Base-by-base conservation (phyloP, 2,797 vertebrate genomes). In the Phoebastria nigripes region DNA sequence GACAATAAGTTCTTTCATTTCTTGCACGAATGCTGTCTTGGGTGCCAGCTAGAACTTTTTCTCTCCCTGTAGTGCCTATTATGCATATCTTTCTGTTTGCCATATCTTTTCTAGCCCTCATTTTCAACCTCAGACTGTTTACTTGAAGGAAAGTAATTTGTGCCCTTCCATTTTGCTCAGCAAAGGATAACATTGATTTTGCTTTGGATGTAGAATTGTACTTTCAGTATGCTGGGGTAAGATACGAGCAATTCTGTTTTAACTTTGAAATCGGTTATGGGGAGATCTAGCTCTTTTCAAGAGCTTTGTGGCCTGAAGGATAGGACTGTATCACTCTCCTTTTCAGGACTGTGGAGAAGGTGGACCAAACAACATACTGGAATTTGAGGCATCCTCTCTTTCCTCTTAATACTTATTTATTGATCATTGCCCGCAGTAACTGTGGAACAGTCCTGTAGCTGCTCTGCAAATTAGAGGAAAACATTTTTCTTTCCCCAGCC, bases 1-100 rank as follows among this genome's bases (percentile, higher is more conserved):
- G 49, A 94, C 78, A 96, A 29, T 78, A 76, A 80, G 33, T 76
- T 92, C 85, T 94, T 95, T 96, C 52, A 93, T 74, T 82, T 89
- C 67, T 92, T 85, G 37, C 59, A 88, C 14, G 0, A 90, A 91
- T 86, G 46, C 39, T 3, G 1, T 47, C 78, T 85, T 51, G 55
- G 58, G 62, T 93, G 86, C 49, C 87, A 97, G 55, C 65, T 93
- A 94, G 61, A 90, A 92, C 52, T 86, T 66, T 51, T 89, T 73
- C 61, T 93, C 10, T 85, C 78, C 24, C 35, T 84, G 35, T 76
- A 54, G n/a, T 39, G 65, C 46, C 51, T 62, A 26, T 73, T 71
- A 54, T 4, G 3, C 33, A 9, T 33, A 5, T 89, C 6, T 73
- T 83, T 42, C 56, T 85, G n/a, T 78, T 78, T 92, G 66, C 46